Evolutionary conservation across 2,888 invertebrate genomes (phyloP).

Genomic region (Oasisia sp.): DNA sequence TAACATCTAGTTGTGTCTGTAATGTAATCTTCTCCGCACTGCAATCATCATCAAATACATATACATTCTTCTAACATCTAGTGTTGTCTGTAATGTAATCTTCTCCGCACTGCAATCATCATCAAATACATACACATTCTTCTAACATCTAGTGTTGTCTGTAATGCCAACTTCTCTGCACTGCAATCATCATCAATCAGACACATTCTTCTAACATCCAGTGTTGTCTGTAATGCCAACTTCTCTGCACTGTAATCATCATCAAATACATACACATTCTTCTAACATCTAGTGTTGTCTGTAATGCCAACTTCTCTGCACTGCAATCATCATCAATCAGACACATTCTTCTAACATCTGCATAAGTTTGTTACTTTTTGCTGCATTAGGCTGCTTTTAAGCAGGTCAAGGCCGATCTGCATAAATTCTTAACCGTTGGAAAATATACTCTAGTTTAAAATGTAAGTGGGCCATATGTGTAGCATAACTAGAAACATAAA

Average conservation of each 20-base stretch:
- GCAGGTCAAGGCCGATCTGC: too few species aligned
- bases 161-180: slow-evolving; percentile 3
- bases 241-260: slow-evolving; percentile 13
- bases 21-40: slow-evolving; percentile 13
- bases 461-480: too few species aligned
- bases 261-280: not conserved
- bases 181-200: not conserved
- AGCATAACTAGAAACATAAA: too few species aligned
- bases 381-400: too few species aligned
- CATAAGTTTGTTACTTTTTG: not conserved
- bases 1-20: slow-evolving; percentile 24
- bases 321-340: not conserved
- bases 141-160: slow-evolving; percentile 24
- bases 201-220: slow-evolving; percentile 19
- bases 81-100: not conserved
- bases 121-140: not conserved
- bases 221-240: not conserved
- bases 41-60: not conserved
- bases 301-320: slow-evolving; percentile 6
- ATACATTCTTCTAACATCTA: slow-evolving; percentile 20
- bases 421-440: too few species aligned
- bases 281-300: slow-evolving; percentile 23
- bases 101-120: slow-evolving; percentile 14
- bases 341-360: slow-evolving; percentile 18
- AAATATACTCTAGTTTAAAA: too few species aligned